A percentile compares a stretch with the other conserved stretches of the same genome.
Evolutionary conservation across 2,797 vertebrate genomes (phyloP).

Genomic region (Ctenopoma kingsleyae): DNA sequence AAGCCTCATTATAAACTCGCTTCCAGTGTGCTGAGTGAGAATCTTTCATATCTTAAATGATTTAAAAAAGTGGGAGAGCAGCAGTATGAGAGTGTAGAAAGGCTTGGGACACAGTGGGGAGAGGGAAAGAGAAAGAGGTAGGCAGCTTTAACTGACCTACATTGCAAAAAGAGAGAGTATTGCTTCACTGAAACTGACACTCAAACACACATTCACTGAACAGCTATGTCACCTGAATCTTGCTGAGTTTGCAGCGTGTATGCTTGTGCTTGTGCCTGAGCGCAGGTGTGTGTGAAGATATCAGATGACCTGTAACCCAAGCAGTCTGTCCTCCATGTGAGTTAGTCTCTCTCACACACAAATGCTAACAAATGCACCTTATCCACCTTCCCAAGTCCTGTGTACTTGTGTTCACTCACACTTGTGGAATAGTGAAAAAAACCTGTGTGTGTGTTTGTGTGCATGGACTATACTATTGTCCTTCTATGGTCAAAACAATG

Average conservation of each 20-base stretch:
- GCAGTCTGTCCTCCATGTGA: slow-evolving; percentile 77
- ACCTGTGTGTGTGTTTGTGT: background rate
- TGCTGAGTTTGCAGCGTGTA: slow-evolving; percentile 76
- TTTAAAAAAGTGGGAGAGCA: background rate
- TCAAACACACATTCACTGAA: slow-evolving; percentile 70
- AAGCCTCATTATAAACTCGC: background rate
- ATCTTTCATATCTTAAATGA: background rate
- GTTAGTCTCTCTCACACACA: slow-evolving; percentile 37
- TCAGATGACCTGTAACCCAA: slow-evolving; percentile 82
- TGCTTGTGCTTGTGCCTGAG: slow-evolving; percentile 27
- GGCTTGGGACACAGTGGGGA: slow-evolving; percentile 30
- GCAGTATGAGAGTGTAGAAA: slow-evolving; percentile 21
- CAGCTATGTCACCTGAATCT: slow-evolving; percentile 80
- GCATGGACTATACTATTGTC: slow-evolving; percentile 48
- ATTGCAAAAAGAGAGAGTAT: slow-evolving; percentile 70
- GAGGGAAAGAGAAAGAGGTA: slow-evolving; percentile 27
- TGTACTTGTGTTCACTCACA: background rate
- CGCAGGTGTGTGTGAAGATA: slow-evolving; percentile 55
- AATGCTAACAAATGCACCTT: slow-evolving; percentile 26
- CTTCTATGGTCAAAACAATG: slow-evolving; percentile 59
- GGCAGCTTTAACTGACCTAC: slow-evolving; percentile 68
- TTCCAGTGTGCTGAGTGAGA: background rate
- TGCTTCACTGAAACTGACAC: slow-evolving; percentile 76
- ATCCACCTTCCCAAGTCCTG: slow-evolving; percentile 30
- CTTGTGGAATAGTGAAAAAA: no score